Evolutionary conservation across 1,140 invertebrate species (phyloP), one percentile per base, ranked within the genome.

Genomic region (Zaprionus davidi): DNA sequence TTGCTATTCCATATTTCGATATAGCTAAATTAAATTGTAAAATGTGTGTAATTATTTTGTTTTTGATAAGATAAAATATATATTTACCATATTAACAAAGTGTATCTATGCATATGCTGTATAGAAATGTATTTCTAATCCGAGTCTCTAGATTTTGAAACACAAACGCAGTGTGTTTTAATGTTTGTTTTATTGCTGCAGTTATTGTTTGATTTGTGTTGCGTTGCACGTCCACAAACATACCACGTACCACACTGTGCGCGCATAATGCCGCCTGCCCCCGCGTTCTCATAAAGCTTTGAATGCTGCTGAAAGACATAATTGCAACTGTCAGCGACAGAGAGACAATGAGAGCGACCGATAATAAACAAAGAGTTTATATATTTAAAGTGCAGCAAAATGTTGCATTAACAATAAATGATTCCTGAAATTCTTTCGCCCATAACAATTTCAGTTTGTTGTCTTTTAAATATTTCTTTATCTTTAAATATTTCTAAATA

Each of bases 181-280:
- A 56, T 58, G 22, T 22, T 49, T 56, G 34, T 51, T 28, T 38
- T 28, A n/a, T 41, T 76, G 12, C 55, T 71, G 76, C 49, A 66
- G 46, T 65, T 62, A 59, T 34, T 76, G 67, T 81, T 70, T 74
- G 56, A n/a, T 44, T 69, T 75, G 13, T 20, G 51, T 63, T 63
- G 41, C n/a, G 51, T 44, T 58, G 53, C 55, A 17, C 46, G 62
- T 58, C 71, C 44, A 71, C 73, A 77, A 82, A 80, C 59, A 71
- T 78, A 7, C 28, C 7, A 31, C 7, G 28, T 28, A 28, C 28
- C 28, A 28, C 28, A 28, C 28, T 28, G 28, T 28, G 66, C 63
- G 9, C 9, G 9, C 7, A 70, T 59, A 59, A 71, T 74, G 66
- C 56, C 71, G 71, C 76, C 71, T 74, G 79, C 76, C 46, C 76